Percentiles rank a stretch among this genome's conserved stretches.
Conservation (phyloP, 37 sponge, comb jelly and placozoan species). For the Mnemiopsis leidyi region DNA sequence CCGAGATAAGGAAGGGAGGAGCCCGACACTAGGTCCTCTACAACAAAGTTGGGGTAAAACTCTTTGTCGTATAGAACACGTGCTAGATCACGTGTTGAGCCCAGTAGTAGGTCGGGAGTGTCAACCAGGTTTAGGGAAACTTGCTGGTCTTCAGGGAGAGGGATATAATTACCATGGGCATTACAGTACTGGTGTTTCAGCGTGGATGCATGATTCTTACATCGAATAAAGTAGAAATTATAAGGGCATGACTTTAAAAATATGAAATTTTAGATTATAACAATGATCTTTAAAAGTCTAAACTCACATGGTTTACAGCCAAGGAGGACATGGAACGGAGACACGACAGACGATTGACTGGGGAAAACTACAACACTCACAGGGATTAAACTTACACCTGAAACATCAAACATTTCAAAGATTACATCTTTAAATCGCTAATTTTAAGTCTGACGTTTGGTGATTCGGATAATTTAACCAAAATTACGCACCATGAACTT, state of each 20-base stretch:
- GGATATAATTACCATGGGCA: not conserved
- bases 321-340: not conserved
- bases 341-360: not conserved
- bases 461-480: too few relatives aligned
- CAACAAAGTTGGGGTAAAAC: not conserved
- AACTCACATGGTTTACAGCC: slow-evolving; percentile 51
- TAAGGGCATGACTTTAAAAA: not conserved
- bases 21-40: slow-evolving; percentile 21
- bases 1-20: not conserved
- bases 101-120: not conserved
- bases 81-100: not conserved
- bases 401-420: not conserved
- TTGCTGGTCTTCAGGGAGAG: not conserved
- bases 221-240: too few relatives aligned
- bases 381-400: slow-evolving; percentile 4
- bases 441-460: too few relatives aligned
- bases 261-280: not conserved
- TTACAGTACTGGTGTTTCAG: too few relatives aligned
- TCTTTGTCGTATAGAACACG: not conserved
- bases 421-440: not conserved
- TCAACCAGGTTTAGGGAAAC: not conserved
- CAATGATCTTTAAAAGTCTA: too few relatives aligned
- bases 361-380: not conserved
- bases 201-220: too few relatives aligned
- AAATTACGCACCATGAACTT: too few relatives aligned